A percentile compares a stretch with the other conserved stretches of the same genome.
These are phyloP conservation scores for Cinclus cinclus DNA, from an alignment of 2,113 vertebrate species.

Conservation along the genomic window DNA sequence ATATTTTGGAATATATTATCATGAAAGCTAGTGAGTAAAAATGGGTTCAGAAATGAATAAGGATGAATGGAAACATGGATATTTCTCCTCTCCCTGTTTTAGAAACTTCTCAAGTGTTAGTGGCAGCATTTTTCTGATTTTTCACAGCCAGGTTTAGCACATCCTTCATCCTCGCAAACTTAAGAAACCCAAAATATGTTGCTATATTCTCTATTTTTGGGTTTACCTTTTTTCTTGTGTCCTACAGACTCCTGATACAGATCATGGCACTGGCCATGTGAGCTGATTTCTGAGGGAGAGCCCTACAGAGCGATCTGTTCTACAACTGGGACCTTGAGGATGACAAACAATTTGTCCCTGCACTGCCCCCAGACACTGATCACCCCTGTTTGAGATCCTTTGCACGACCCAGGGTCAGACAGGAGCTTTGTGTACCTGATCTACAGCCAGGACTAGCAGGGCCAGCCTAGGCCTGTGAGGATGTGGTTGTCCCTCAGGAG, in stretches of 20 bases:
- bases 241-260: neutral
- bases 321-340: neutral
- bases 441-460: neutral
- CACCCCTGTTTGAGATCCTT: fast-evolving
- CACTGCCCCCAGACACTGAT: neutral
- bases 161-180: neutral
- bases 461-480: neutral
- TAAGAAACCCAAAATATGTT: neutral
- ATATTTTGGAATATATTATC: neutral
- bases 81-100: neutral
- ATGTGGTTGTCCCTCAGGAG: fast-evolving
- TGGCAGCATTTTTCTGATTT: neutral
- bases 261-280: neutral
- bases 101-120: neutral
- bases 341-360: neutral
- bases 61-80: neutral
- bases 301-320: neutral
- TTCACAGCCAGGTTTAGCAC: neutral
- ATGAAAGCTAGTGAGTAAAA: neutral
- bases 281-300: neutral
- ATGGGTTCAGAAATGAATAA: neutral
- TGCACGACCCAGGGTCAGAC: neutral
- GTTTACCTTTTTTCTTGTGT: neutral
- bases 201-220: neutral
- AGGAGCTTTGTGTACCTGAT: neutral